Evolutionary conservation across 2,113 vertebrate genomes (phyloP).

Genomic region (Pomatostomus ruficeps): DNA sequence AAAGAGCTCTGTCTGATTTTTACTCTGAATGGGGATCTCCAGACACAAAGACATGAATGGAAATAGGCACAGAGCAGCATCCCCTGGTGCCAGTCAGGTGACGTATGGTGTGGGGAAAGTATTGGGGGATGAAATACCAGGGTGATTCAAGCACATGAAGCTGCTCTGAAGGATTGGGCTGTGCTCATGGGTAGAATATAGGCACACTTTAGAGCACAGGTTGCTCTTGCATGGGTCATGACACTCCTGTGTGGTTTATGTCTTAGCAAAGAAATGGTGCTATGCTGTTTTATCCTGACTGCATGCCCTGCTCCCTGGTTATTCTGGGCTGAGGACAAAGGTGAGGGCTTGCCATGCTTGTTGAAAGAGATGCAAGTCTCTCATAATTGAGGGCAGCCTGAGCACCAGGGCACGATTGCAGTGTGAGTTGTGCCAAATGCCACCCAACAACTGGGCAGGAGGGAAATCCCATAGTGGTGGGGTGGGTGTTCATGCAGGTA

Average conservation of each 20-base stretch:
- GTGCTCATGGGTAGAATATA: neutral
- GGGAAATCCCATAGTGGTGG: neutral
- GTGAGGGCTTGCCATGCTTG: neutral
- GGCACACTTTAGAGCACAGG: neutral
- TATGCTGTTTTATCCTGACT: neutral
- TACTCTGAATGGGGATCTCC: neutral
- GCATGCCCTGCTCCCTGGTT: neutral
- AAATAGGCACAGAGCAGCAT: neutral
- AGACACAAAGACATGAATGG: neutral
- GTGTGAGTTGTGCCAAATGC: neutral
- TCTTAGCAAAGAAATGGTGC: neutral
- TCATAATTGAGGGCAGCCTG: neutral
- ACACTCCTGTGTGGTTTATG: neutral
- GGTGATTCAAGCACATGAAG: neutral
- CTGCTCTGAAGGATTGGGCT: neutral
- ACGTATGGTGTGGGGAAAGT: neutral
- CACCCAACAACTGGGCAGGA: accelerated
- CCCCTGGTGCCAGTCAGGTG: accelerated
- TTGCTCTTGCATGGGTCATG: neutral
- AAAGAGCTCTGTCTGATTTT: neutral
- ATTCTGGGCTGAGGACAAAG: neutral
- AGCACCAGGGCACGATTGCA: neutral
- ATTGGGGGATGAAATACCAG: neutral
- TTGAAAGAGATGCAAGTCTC: neutral
- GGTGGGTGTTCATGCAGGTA: neutral